Evolutionary conservation across 1,140 invertebrate species (phyloP).

Genomic region (Helicoverpa zea): DNA sequence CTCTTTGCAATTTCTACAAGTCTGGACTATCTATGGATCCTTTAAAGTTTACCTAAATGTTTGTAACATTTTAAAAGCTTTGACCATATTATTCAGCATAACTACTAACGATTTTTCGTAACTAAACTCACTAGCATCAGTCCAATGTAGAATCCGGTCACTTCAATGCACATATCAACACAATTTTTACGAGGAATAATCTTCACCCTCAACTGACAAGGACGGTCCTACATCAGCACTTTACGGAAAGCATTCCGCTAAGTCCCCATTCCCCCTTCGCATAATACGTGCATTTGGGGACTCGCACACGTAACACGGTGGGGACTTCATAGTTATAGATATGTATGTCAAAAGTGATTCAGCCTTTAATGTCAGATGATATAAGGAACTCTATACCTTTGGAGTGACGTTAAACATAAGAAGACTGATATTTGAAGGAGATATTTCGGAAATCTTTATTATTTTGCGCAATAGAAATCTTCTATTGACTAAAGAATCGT

Average conservation of each 20-base stretch:
- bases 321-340: slow-evolving; percentile 27
- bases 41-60: no score
- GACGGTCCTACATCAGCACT: slow-evolving; percentile 30
- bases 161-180: neutral
- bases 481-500: no score
- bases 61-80: no score
- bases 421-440: neutral
- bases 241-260: slow-evolving; percentile 2
- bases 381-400: slow-evolving; percentile 3
- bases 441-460: neutral
- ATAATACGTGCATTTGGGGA: slow-evolving; percentile 36
- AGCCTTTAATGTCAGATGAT: slow-evolving; percentile 35
- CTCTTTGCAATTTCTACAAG: no score
- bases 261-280: neutral
- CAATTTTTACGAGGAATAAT: neutral
- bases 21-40: no score
- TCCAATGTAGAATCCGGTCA: no score
- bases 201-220: neutral
- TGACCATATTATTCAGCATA: no score
- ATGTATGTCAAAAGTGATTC: slow-evolving; percentile 36
- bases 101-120: no score
- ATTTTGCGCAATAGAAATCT: neutral
- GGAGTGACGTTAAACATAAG: neutral
- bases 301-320: slow-evolving; percentile 21
- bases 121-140: no score